phyloP scores from a whole-genome alignment of 2,113 vertebrate genomes.

The Diglossa brunneiventris region DNA sequence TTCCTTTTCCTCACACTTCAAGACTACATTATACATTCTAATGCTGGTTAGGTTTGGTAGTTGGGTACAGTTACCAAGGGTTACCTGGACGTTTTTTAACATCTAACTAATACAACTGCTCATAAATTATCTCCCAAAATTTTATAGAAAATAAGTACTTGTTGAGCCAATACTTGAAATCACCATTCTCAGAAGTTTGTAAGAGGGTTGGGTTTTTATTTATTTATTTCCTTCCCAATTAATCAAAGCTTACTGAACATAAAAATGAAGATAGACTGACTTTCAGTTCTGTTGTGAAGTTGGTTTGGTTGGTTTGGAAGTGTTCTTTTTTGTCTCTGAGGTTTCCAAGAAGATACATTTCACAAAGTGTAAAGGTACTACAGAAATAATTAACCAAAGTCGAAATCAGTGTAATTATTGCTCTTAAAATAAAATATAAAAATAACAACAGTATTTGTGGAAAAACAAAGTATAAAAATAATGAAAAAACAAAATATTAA shows the following conservation, averaged over 20 bases:
- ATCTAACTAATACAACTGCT: background rate
- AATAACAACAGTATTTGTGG: background rate
- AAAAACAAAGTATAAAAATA: background rate
- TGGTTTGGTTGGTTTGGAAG: background rate
- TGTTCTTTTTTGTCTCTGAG: background rate
- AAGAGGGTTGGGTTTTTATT: background rate
- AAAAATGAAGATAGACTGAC: background rate
- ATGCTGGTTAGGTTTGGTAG: background rate
- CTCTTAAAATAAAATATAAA: background rate
- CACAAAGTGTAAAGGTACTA: background rate
- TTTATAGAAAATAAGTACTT: background rate
- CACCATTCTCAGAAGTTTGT: background rate
- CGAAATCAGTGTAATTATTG: background rate
- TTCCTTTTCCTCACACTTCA: background rate
- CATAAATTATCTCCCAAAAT: background rate
- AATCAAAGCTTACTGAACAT: background rate
- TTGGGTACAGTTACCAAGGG: background rate
- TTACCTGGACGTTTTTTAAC: background rate
- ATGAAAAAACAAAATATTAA: background rate
- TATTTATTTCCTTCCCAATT: background rate
- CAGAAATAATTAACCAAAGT: background rate
- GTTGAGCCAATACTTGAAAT: background rate
- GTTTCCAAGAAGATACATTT: background rate
- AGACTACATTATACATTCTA: background rate
- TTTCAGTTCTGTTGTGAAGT: background rate